Percentiles rank a stretch among this genome's conserved stretches.
These are phyloP conservation scores for Apodemia mormo DNA, from an alignment of 2,888 invertebrate species.

Conservation along the genomic window DNA sequence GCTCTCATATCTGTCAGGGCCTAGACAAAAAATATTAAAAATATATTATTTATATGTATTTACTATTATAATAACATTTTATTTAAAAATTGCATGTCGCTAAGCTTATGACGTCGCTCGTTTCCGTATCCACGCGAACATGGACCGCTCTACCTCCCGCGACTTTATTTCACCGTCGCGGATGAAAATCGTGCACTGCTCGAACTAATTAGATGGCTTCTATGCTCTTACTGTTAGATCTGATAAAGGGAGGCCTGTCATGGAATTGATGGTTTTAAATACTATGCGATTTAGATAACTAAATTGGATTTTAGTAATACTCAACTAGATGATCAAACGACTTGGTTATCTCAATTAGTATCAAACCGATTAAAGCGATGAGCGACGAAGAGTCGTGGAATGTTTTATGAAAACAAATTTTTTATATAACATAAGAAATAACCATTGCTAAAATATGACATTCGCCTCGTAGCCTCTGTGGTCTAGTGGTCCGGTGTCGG, in stretches of 20 bases:
- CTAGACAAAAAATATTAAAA: too few relatives aligned
- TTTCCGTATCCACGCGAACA: background rate
- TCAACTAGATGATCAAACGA: background rate
- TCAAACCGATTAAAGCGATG: too few relatives aligned
- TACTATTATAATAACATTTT: too few relatives aligned
- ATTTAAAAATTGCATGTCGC: slow-evolving; percentile 1
- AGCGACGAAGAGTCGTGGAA: too few relatives aligned
- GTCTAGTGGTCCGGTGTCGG: too few relatives aligned
- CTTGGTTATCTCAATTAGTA: too few relatives aligned
- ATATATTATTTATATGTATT: too few relatives aligned
- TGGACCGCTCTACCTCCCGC: slow-evolving; percentile 28
- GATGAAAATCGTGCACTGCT: slow-evolving; percentile 35
- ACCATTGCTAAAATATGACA: too few relatives aligned
- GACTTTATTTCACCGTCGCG: slow-evolving; percentile 29
- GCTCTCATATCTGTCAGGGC: too few relatives aligned
- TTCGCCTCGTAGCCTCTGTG: too few relatives aligned
- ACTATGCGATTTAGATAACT: slow-evolving; percentile 11
- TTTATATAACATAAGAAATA: too few relatives aligned
- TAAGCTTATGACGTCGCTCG: background rate
- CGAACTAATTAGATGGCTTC: slow-evolving; percentile 36
- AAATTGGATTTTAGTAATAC: slow-evolving; percentile 7
- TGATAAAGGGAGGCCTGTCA: slow-evolving; percentile 19
- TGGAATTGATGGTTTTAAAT: slow-evolving; percentile 11
- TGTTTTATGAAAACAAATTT: too few relatives aligned
- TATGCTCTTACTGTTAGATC: slow-evolving; percentile 25